Evolutionary conservation across 1,140 invertebrate species (phyloP).

Genomic region (Calliphora vicina): DNA sequence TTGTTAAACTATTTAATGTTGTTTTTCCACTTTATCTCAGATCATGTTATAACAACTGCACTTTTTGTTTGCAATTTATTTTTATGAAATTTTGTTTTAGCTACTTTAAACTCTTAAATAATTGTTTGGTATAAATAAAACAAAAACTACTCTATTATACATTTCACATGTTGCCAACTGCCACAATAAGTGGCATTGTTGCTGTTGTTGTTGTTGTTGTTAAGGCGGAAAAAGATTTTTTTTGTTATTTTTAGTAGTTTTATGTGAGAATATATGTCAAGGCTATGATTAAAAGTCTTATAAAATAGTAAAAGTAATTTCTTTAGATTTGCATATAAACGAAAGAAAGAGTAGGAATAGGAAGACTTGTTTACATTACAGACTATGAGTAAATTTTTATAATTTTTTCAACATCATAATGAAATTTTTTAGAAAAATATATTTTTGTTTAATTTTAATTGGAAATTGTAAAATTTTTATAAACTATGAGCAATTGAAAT

Average conservation of each 20-base stretch:
- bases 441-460: no score
- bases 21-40: background rate
- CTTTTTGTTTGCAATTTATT: background rate
- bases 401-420: no score
- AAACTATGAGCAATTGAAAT: no score
- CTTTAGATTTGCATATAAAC: background rate
- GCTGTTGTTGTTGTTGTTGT: no score
- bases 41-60: background rate
- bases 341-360: background rate
- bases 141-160: background rate
- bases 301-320: background rate
- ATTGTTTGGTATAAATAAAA: background rate
- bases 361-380: no score
- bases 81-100: background rate
- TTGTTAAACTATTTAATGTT: background rate
- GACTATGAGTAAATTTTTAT: no score
- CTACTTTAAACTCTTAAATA: background rate
- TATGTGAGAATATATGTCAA: slow-evolving; percentile 3
- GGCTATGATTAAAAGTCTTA: background rate
- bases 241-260: background rate
- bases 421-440: no score
- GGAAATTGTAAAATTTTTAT: no score
- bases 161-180: background rate
- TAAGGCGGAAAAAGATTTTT: background rate
- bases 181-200: no score